Conservation (phyloP, 1,140 invertebrate species). For the Macrocentrus cingulum region DNA sequence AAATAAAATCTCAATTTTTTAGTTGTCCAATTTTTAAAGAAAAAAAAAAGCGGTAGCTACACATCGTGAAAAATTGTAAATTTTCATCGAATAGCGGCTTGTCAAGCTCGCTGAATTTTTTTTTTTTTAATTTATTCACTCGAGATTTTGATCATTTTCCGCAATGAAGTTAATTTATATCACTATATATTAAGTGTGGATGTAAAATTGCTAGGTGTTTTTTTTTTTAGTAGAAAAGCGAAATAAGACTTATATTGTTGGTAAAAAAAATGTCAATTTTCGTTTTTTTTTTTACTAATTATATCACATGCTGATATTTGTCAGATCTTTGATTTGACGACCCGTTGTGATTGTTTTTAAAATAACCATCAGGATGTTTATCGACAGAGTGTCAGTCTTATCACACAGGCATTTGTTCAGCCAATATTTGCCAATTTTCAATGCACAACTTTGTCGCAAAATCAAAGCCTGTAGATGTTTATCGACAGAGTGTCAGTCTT, state of each 20-base stretch:
- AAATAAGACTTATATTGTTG: too few relatives aligned
- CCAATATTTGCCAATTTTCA: too few relatives aligned
- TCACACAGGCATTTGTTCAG: background rate
- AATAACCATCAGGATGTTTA: background rate
- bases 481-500: background rate
- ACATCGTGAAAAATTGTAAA: too few relatives aligned
- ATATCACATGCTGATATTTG: constrained; percentile 57
- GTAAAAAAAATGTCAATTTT: constrained; percentile 31
- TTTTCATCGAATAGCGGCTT: too few relatives aligned
- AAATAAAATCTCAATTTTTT: too few relatives aligned
- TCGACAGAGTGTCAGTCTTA: background rate
- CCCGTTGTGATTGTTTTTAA: constrained; percentile 24
- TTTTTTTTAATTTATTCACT: too few relatives aligned
- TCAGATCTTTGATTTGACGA: constrained; percentile 34
- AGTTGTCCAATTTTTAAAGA: too few relatives aligned
- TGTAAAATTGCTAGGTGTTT: constrained; percentile 53
- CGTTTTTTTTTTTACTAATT: constrained; percentile 55
- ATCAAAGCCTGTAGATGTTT: constrained; percentile 37
- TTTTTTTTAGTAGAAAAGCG: too few relatives aligned
- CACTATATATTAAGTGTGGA: constrained; percentile 35
- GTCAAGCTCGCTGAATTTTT: too few relatives aligned
- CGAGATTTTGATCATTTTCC: background rate
- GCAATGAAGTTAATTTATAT: constrained; percentile 20
- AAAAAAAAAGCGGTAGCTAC: too few relatives aligned
- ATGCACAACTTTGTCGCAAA: constrained; percentile 9